Base-by-base conservation (phyloP, 2,113 vertebrate species). In the Pseudorhombus dupliciocellatus region DNA sequence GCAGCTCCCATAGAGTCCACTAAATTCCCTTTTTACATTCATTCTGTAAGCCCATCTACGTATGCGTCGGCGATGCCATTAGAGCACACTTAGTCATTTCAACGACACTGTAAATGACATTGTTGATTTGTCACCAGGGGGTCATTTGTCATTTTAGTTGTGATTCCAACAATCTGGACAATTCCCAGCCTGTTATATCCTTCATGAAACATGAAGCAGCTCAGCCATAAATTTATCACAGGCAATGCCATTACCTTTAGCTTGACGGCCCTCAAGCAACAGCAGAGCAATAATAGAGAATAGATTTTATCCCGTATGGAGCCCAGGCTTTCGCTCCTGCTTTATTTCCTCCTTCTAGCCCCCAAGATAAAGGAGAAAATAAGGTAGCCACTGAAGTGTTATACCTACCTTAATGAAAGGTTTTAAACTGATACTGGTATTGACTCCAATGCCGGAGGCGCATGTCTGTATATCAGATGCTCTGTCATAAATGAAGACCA, bases 271-370 rank as follows among this genome's bases (percentile, higher is more conserved):
- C 85, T 85, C 86, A 70, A 92, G 91, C 88, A 83, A 84, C 65
- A 46, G 73, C 84, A 85, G 84, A 73, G 88, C 87, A 90, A 92
- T 92, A 92, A 92, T 89, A 86, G 85, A 89, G 90, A 92, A 93
- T 89, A 91, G 90, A 92, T 93, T 90, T 89, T 90, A 91, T 93
- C 90, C 89, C 88, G 61, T 88, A 81, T 86, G 84, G 89, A 87
- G 83, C 67, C 12, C 18, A 80, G 78, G 82, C 77, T 84, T 84
- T 81, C 48, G 73, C 80, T 74, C 73, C 83, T 70, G 87, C 88
- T 91, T 91, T 92, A 89, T 89, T 91, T 90, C 80, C 77, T 84
- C 82, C 76, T 84, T 81, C 87, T 81, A 90, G 89, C 86, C 74
- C 77, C 55, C 22, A 40, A 91, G 91, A 92, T 91, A 87, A 87